These are phyloP conservation scores for Acrocyrtus sp. DNA, from an alignment of 2,888 invertebrate species.

Conservation along the genomic window DNA sequence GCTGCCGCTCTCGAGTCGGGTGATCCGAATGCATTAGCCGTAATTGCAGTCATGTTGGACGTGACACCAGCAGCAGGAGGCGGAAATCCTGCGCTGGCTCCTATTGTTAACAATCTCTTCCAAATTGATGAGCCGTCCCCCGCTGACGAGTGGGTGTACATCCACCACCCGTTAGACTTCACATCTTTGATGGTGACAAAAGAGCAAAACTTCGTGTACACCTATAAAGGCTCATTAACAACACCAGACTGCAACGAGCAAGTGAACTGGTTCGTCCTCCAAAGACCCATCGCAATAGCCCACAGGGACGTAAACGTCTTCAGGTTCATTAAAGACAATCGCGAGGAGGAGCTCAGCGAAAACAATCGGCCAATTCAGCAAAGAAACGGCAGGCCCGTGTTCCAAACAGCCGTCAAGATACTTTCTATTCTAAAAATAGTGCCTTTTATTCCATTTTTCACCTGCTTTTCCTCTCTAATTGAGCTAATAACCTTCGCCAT, in stretches of 20 bases:
- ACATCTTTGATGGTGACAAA: conserved; percentile 23
- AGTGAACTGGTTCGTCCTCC: conserved; percentile 44
- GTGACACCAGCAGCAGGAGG: conserved; percentile 23
- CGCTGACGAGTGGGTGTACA: conserved; percentile 27
- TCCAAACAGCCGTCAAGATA: conserved; percentile 3
- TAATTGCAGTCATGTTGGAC: conserved; percentile 36
- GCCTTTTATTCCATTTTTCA: too few species aligned
- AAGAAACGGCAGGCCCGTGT: conserved; percentile 27
- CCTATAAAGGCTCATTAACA: conserved; percentile 34
- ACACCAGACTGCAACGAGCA: conserved; percentile 45
- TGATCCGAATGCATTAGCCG: conserved; percentile 33
- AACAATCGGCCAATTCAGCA: conserved; percentile 35
- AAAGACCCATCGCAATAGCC: conserved; percentile 33
- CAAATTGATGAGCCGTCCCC: conserved; percentile 25
- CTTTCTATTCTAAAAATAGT: too few species aligned
- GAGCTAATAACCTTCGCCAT: too few species aligned
- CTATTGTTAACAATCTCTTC: conserved; percentile 41
- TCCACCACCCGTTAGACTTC: conserved; percentile 34
- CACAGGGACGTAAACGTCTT: conserved; percentile 24
- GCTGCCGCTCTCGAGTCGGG: conserved; percentile 29
- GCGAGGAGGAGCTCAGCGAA: conserved; percentile 8
- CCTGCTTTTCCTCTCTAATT: too few species aligned
- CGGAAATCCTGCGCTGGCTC: conserved; percentile 23
- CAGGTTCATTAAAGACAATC: conserved; percentile 17
- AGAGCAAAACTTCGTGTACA: conserved; percentile 15